Base-by-base conservation (phyloP, 2,888 invertebrate genomes). In the Drosophila helvetica region DNA sequence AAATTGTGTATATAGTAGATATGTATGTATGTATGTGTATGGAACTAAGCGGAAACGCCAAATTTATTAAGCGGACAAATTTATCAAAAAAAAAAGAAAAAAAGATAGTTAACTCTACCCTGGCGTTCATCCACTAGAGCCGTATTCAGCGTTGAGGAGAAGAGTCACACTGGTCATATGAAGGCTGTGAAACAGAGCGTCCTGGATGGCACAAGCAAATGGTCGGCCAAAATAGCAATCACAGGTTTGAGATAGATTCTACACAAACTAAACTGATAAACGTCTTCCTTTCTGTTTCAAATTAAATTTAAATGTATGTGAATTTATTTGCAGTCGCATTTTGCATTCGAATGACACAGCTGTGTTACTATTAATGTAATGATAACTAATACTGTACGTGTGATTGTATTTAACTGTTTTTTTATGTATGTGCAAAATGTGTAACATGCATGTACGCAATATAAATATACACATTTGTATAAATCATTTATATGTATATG, bases 161-260 rank as follows among this genome's bases (percentile, higher is more conserved):
- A 98, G 93, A 96, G 95, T 91, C 98, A 99, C 93, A 94, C 95
- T 82, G 97, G 98, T 91, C 98, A 99, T 94, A 98, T 99, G 98
- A 98, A 97, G 93, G 96, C 98, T 83, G 98, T 99, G 91, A 98
- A 99, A 94, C 98, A 99, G 94, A 97, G 98, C 91, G 99, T 99
- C 91, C 95, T 99, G 93, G 99, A 99, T 93, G 99, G 99, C 92
- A 99, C 99, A 87, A 98, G 98, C 93, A 99, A 99, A 94, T 99
- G 99, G 99, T 99, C 99, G 92, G 99, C 99, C 91, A 99, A 99
- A 95, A 99, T 99, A 93, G 98, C 98, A 92, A 98, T 99, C 93
- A 99, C 99, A 96, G 98, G 99, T 99, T 96, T 95, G 97, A 82
- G 79, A 38, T 48, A 57, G 42, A 56, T 54, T 59, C 12, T 25